Evolutionary conservation across 2,888 invertebrate genomes (phyloP).

Genomic region (Steromphala cineraria): DNA sequence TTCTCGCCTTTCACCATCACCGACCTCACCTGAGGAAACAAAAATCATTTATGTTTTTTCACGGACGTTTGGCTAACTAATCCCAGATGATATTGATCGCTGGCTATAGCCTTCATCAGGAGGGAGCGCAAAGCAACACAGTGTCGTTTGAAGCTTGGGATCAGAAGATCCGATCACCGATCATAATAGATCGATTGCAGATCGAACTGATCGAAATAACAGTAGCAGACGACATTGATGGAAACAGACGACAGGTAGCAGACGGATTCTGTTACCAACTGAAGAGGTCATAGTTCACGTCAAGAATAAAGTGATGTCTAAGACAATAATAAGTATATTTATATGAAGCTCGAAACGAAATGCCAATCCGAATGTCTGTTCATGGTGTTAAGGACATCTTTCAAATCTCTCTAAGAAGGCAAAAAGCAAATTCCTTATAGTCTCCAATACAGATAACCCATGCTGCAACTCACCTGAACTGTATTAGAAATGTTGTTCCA

Average conservation of each 20-base stretch:
- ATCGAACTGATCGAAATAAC: background rate
- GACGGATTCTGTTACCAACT: background rate
- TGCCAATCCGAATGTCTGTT: too few relatives aligned
- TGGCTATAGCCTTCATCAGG: background rate
- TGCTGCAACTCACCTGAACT: too few relatives aligned
- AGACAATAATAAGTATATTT: too few relatives aligned
- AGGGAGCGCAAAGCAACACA: background rate
- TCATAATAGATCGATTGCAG: slow-evolving; percentile 1
- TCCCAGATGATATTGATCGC: slow-evolving; percentile 10
- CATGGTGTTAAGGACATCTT: too few relatives aligned
- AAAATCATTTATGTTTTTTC: slow-evolving; percentile 18
- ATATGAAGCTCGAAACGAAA: too few relatives aligned
- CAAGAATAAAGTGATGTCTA: too few relatives aligned
- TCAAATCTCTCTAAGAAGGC: too few relatives aligned
- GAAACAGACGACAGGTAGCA: background rate
- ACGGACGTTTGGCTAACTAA: background rate
- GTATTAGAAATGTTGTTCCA: too few relatives aligned
- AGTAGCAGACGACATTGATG: background rate
- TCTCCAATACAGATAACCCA: too few relatives aligned
- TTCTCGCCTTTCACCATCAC: background rate
- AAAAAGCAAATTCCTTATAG: too few relatives aligned
- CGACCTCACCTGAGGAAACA: background rate
- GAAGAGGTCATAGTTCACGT: too few relatives aligned
- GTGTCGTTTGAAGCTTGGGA: slow-evolving; percentile 9
- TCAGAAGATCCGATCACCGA: slow-evolving; percentile 9